These are phyloP conservation scores for Beris morrisii DNA, from an alignment of 2,888 invertebrate species.

Conservation along the genomic window DNA sequence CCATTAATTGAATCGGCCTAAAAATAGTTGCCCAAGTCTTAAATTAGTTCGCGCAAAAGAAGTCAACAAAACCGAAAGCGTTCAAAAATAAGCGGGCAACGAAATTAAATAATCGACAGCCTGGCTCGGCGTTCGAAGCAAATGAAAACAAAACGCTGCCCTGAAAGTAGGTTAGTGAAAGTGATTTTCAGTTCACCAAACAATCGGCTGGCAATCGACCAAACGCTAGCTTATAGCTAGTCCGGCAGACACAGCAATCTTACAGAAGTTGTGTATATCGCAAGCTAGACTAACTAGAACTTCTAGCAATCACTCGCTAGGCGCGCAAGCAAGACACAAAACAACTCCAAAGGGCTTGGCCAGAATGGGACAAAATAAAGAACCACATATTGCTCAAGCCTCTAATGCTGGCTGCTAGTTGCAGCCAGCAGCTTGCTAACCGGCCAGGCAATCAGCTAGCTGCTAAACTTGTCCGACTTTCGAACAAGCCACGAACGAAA, in stretches of 20 bases:
- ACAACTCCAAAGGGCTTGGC: not conserved
- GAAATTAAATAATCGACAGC: slow-evolving; percentile 18
- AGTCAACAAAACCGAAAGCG: slow-evolving; percentile 13
- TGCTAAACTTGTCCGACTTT: not conserved
- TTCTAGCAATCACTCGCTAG: not conserved
- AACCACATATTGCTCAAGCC: too few relatives aligned
- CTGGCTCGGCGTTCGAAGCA: not conserved
- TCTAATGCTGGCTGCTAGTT: too few relatives aligned
- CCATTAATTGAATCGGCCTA: slow-evolving; percentile 4
- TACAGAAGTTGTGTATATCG: not conserved
- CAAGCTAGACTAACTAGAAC: not conserved
- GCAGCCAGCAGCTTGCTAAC: too few relatives aligned
- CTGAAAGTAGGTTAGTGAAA: slow-evolving; percentile 29
- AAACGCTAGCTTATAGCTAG: not conserved
- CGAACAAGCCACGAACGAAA: not conserved
- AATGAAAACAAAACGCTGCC: slow-evolving; percentile 24
- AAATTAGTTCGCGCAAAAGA: slow-evolving; percentile 7
- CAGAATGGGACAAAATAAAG: not conserved
- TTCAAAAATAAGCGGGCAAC: slow-evolving; percentile 13
- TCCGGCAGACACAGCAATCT: not conserved
- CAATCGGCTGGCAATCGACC: slow-evolving; percentile 22
- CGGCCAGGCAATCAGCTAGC: not conserved
- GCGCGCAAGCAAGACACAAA: not conserved
- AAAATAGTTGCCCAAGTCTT: slow-evolving; percentile 8
- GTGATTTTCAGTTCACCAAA: slow-evolving; percentile 21